phyloP scores from a whole-genome alignment of 1,140 invertebrate species.

The Halictus rubicundus region DNA sequence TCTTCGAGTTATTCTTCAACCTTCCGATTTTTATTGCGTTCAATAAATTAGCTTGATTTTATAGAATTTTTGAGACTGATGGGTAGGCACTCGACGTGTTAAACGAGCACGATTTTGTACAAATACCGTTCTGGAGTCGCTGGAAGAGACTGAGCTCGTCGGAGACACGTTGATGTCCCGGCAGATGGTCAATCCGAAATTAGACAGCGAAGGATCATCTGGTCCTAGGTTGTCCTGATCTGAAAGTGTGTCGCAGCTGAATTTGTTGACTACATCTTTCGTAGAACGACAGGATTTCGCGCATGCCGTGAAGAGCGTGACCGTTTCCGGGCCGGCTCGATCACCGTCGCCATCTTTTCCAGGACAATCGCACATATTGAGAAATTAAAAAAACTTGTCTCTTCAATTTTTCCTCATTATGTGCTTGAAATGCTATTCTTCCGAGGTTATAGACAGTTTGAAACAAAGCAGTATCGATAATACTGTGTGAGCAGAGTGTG shows the following conservation, averaged over 20 bases:
- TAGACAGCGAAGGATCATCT: constrained; percentile 7
- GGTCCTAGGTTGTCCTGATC: neutral
- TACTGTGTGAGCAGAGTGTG: neutral
- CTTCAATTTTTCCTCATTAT: neutral
- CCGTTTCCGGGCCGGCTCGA: neutral
- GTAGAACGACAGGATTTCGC: neutral
- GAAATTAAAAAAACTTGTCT: neutral
- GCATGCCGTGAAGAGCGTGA: constrained; percentile 57
- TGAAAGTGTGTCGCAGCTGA: neutral
- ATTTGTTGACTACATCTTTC: constrained; percentile 6
- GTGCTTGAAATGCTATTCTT: neutral
- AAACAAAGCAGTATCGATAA: neutral
- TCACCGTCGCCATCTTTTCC: neutral
- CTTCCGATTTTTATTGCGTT: too few species aligned
- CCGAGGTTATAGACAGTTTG: neutral
- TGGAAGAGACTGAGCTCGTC: constrained; percentile 1
- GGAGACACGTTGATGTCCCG: neutral
- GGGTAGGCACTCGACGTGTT: too few species aligned
- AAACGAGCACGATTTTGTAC: too few species aligned
- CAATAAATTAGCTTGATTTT: too few species aligned
- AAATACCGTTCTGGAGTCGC: constrained; percentile 34
- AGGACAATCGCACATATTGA: constrained; percentile 58
- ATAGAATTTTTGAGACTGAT: too few species aligned
- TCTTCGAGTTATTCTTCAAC: too few species aligned
- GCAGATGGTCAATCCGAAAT: neutral